Evolutionary conservation across 2,888 invertebrate genomes (phyloP).

Genomic region (Crocallis elinguaria): DNA sequence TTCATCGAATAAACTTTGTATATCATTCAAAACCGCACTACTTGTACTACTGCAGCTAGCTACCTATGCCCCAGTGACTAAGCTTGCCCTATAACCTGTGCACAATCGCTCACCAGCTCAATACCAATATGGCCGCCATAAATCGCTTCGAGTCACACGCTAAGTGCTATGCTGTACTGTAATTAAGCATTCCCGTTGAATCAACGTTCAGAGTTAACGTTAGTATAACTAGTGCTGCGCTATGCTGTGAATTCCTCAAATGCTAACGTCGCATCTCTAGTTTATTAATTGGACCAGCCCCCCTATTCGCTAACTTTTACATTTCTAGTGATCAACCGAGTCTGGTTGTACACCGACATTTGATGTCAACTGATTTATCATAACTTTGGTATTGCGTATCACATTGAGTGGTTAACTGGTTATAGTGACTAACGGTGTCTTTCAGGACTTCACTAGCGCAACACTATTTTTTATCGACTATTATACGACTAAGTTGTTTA

Average conservation of each 20-base stretch:
- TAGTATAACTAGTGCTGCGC: constrained; percentile 35
- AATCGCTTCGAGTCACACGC: constrained; percentile 48
- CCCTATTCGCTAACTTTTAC: too few species aligned
- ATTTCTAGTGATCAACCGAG: too few species aligned
- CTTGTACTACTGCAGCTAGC: neutral
- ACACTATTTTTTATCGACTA: too few species aligned
- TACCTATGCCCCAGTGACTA: neutral
- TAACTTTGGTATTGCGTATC: too few species aligned
- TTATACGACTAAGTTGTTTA: too few species aligned
- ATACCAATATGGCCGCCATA: constrained; percentile 51
- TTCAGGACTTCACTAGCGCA: too few species aligned
- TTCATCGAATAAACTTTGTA: too few species aligned
- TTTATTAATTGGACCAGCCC: constrained; percentile 13
- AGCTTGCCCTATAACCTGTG: constrained; percentile 24
- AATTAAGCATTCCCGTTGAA: constrained; percentile 52
- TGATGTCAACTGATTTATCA: too few species aligned
- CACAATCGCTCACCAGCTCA: constrained; percentile 49
- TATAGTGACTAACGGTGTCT: too few species aligned
- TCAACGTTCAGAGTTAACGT: constrained; percentile 47
- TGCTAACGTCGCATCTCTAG: neutral
- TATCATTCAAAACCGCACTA: neutral
- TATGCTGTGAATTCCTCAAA: too few species aligned
- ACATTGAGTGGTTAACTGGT: too few species aligned
- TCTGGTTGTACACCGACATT: too few species aligned
- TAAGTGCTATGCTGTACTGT: constrained; percentile 46